Conservation (phyloP, 2,797 vertebrate species). For the Sebastes iracundus region DNA sequence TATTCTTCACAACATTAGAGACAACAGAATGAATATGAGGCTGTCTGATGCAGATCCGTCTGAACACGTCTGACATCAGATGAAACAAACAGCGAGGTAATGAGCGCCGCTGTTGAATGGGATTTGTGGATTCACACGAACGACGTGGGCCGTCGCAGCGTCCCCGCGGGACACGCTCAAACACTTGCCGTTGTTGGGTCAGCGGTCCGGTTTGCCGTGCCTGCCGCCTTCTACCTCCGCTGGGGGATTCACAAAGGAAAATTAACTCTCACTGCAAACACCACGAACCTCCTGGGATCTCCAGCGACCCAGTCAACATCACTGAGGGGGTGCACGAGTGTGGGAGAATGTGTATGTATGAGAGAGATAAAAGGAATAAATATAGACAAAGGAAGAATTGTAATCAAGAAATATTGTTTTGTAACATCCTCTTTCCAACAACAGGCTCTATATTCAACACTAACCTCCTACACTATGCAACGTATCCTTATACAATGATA, state of each 20-base stretch:
- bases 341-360: neutral
- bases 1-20: slow-evolving; percentile 46
- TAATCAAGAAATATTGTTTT: slow-evolving; percentile 14
- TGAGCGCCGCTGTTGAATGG: slow-evolving; percentile 3
- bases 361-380: slow-evolving; percentile 2
- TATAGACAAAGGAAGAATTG: slow-evolving; percentile 39
- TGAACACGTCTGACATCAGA: slow-evolving; percentile 35
- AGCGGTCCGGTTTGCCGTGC: slow-evolving; percentile 23
- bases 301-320: slow-evolving; percentile 34
- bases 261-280: slow-evolving; percentile 32
- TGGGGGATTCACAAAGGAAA: slow-evolving; percentile 33
- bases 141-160: neutral
- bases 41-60: slow-evolving; percentile 10
- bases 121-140: slow-evolving; percentile 32
- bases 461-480: neutral
- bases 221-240: slow-evolving; percentile 6
- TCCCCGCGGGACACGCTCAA: slow-evolving; percentile 22
- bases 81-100: slow-evolving; percentile 49
- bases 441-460: neutral
- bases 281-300: slow-evolving; percentile 44
- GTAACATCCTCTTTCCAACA: neutral
- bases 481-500: too few relatives aligned
- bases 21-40: slow-evolving; percentile 23
- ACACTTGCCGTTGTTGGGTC: slow-evolving; percentile 37
- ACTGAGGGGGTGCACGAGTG: neutral